A percentile compares a stretch with the other conserved stretches of the same genome.
phyloP scores from a whole-genome alignment of 2,797 vertebrate genomes.

The Discoglossus pictus region DNA sequence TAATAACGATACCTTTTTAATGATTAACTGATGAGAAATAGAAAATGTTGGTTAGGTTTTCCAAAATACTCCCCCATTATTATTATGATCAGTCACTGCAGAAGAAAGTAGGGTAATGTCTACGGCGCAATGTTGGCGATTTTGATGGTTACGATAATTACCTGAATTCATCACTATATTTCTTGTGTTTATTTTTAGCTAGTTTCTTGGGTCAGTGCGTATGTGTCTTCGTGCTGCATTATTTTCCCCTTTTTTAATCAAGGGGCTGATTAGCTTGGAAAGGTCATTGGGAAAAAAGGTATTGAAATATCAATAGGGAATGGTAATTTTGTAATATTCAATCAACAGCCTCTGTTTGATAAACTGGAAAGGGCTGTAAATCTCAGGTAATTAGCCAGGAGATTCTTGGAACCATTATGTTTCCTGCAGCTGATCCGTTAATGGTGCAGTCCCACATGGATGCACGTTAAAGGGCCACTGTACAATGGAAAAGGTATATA shows the following conservation, averaged over 20 bases:
- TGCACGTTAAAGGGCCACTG: too few relatives aligned
- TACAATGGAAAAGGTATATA: too few relatives aligned
- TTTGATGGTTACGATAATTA: conserved; percentile 22
- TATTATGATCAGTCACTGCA: neutral
- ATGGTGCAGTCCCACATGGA: neutral
- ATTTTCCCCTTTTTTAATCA: conserved; percentile 28
- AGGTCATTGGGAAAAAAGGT: conserved; percentile 31
- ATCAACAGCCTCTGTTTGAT: conserved; percentile 5
- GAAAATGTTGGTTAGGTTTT: too few relatives aligned
- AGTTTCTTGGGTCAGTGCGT: neutral
- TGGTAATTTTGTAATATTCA: conserved; percentile 20
- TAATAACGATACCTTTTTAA: too few relatives aligned
- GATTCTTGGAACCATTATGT: conserved; percentile 9
- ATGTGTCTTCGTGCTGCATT: neutral
- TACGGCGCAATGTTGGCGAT: neutral
- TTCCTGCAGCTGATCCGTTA: neutral
- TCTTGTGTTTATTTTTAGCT: neutral
- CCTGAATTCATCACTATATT: neutral
- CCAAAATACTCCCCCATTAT: too few relatives aligned
- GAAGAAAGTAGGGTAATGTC: conserved; percentile 3
- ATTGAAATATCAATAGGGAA: conserved; percentile 33
- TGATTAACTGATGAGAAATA: too few relatives aligned
- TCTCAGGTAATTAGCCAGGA: conserved; percentile 19
- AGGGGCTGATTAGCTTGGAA: conserved; percentile 39
- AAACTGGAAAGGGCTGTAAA: conserved; percentile 9